phyloP scores from a whole-genome alignment of 1,140 invertebrate species.

The Hyposmocoma kahamanoa region DNA sequence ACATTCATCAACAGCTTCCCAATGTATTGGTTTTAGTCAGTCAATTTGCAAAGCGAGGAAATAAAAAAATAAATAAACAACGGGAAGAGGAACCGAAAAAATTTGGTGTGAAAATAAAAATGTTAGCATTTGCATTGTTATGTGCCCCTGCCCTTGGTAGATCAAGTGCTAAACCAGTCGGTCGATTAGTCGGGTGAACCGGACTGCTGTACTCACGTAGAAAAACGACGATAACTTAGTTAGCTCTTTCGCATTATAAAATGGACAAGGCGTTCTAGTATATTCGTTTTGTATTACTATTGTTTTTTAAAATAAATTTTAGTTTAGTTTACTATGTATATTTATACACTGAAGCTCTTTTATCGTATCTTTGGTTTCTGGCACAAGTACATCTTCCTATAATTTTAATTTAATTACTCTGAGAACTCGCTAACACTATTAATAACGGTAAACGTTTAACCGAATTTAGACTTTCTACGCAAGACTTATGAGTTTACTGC shows the following conservation, averaged over 20 bases:
- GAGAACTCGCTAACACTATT: too few species aligned
- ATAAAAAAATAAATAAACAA: conserved; percentile 8
- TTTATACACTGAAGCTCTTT: too few species aligned
- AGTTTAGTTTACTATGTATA: too few species aligned
- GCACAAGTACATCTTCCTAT: too few species aligned
- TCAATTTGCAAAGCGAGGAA: not conserved
- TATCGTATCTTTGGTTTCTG: too few species aligned
- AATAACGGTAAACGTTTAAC: too few species aligned
- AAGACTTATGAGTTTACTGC: too few species aligned
- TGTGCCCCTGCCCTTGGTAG: conserved; percentile 4
- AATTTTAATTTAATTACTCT: too few species aligned
- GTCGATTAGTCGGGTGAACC: not conserved
- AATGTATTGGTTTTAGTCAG: not conserved
- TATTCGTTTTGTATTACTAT: not conserved
- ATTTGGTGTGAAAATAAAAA: conserved; percentile 19
- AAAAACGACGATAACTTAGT: not conserved
- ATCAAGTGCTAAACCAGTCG: not conserved
- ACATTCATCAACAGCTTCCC: not conserved
- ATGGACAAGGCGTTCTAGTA: not conserved
- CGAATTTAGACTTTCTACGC: too few species aligned
- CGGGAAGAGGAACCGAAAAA: conserved; percentile 8
- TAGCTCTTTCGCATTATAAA: not conserved
- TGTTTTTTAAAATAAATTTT: too few species aligned
- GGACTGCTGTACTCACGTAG: not conserved
- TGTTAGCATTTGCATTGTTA: conserved; percentile 19